Conservation (phyloP, 2,888 invertebrate genomes). For the Pinctada fucata region DNA sequence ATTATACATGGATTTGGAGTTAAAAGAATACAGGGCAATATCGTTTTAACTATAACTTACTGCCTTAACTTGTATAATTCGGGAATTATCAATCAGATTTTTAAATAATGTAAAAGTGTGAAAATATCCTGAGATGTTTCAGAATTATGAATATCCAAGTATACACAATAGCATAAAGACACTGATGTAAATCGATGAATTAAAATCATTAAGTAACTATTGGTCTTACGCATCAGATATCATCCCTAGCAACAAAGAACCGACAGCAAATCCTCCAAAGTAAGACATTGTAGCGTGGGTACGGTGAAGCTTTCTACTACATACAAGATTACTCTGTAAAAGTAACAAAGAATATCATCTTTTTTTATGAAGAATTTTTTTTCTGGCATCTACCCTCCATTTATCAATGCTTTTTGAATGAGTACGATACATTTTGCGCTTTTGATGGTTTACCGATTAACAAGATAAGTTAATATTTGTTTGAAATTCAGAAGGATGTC, state of each 20-base stretch:
- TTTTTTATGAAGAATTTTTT: background rate
- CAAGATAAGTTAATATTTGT: no score
- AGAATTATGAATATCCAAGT: background rate
- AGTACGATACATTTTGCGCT: background rate
- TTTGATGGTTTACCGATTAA: background rate
- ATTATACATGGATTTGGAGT: no score
- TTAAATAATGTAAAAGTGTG: background rate
- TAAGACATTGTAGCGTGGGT: constrained; percentile 36
- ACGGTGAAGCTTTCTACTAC: constrained; percentile 23
- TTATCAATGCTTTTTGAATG: background rate
- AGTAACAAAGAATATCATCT: no score
- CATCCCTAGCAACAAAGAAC: constrained; percentile 25
- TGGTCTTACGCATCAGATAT: constrained; percentile 30
- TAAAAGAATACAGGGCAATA: no score
- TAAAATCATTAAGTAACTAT: background rate
- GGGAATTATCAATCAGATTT: no score
- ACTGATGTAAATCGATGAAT: background rate
- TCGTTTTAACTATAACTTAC: no score
- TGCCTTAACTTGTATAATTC: no score
- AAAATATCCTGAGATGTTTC: no score
- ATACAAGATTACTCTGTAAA: constrained; percentile 36
- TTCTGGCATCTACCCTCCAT: background rate
- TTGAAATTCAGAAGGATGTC: no score
- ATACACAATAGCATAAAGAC: background rate
- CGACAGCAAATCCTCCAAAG: constrained; percentile 28